Evolutionary conservation across 2,113 vertebrate genomes (phyloP), one percentile per base, ranked within the genome.

Genomic region (Rhegmatorhina hoffmannsi): DNA sequence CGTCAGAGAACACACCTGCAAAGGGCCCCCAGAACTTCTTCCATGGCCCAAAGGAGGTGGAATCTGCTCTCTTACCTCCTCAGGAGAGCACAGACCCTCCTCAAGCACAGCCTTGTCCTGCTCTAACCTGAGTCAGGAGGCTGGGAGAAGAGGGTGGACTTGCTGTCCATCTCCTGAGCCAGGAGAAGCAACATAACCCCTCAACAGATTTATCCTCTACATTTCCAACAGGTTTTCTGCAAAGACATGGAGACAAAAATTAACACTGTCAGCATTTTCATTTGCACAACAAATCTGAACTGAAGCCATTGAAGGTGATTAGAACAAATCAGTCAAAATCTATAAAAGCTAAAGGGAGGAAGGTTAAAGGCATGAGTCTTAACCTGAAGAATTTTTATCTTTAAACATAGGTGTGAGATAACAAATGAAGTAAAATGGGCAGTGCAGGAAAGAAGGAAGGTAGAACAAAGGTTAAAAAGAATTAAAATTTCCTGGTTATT

Each of bases 401-500:
- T 76, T 78, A 29, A 84, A 68, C 49, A 40, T 4, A 89, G 58
- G 76, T 34, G 38, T 21, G 53, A 92, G 46, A 77, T 34, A 80
- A 83, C 28, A 80, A 59, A 63, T 13, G 46, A 76, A 55, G 40
- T 62, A 75, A 79, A 64, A 8, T 4, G 72, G 46, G 26, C 21
- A 44, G 62, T 36, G 49, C 25, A 58, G 73, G 78, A 31, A 87
- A 87, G 56, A 26, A 81, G 43, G 52, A 66, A 87, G 52, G 53
- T 49, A 40, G 69, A 84, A 87, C 25, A 44, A 80, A 93, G 75
- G 55, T 93, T 88, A 88, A 77, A 77, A 91, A 63, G 60, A 68
- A 92, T 70, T 64, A 73, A 28, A 23, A 69, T 80, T 52, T 90
- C 70, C 73, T 74, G 47, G 47, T 86, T 95, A 74, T 94, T 93